These are phyloP conservation scores for Leptinotarsa lineolata DNA, from an alignment of 1,140 invertebrate genomes.

Conservation along the genomic window DNA sequence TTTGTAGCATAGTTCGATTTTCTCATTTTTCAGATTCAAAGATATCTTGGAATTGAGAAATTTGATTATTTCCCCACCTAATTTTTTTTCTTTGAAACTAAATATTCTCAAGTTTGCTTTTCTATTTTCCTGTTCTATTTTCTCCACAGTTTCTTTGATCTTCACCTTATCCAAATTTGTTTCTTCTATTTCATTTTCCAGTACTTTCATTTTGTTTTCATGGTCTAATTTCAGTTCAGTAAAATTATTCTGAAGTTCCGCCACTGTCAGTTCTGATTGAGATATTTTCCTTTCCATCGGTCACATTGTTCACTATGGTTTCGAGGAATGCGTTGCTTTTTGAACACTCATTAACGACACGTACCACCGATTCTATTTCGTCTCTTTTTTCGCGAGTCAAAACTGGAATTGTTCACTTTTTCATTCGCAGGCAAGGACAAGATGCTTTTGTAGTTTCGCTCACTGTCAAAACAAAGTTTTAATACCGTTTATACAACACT, in stretches of 20 bases:
- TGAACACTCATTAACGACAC: background rate
- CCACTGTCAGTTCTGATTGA: background rate
- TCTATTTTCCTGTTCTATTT: too few relatives aligned
- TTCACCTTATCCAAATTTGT: slow-evolving; percentile 3
- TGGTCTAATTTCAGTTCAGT: background rate
- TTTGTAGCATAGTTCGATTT: too few relatives aligned
- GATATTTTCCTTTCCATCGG: background rate
- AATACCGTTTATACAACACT: background rate
- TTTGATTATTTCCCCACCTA: too few relatives aligned
- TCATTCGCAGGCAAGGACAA: background rate
- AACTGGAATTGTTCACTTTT: background rate
- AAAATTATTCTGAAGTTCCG: background rate
- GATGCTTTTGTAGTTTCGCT: background rate
- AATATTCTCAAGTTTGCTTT: too few relatives aligned
- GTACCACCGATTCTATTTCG: background rate
- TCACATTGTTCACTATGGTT: too few relatives aligned
- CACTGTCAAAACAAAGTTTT: slow-evolving; percentile 7
- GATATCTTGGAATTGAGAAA: too few relatives aligned
- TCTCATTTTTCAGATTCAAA: too few relatives aligned
- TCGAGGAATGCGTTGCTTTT: background rate
- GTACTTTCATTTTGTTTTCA: slow-evolving; percentile 1
- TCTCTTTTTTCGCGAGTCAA: slow-evolving; percentile 12
- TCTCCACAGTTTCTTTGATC: background rate
- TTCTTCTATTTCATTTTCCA: background rate
- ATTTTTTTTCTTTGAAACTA: too few relatives aligned